These are phyloP conservation scores for Gambusia affinis DNA, from an alignment of 2,113 vertebrate genomes.

Conservation along the genomic window DNA sequence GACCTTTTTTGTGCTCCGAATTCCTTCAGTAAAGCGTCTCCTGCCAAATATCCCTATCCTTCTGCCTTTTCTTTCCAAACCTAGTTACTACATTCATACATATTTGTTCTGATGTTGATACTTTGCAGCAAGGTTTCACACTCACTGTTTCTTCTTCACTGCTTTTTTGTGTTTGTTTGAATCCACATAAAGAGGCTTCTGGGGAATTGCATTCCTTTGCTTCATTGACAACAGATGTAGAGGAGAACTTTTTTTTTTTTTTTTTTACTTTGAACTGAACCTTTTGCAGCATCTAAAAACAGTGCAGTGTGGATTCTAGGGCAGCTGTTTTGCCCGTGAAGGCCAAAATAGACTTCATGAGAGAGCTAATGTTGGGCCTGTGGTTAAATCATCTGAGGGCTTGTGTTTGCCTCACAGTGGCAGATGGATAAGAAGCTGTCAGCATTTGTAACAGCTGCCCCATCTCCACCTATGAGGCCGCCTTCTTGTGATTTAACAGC, in stretches of 20 bases:
- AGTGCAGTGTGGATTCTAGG: constrained; percentile 54
- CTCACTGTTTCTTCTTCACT: constrained; percentile 36
- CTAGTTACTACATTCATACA: not conserved
- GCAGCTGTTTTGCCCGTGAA: constrained; percentile 76
- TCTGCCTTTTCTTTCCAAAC: not conserved
- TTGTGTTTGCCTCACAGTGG: constrained; percentile 52
- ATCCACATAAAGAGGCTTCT: constrained; percentile 60
- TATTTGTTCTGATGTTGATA: constrained; percentile 1
- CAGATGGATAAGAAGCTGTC: constrained; percentile 76
- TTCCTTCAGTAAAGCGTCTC: constrained; percentile 17
- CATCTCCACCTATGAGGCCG: constrained; percentile 50
- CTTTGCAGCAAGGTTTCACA: constrained; percentile 22
- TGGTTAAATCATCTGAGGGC: constrained; percentile 55
- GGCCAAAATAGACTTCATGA: constrained; percentile 78
- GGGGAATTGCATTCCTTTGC: constrained; percentile 76
- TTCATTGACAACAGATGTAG: constrained; percentile 84
- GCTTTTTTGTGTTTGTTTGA: constrained; percentile 50
- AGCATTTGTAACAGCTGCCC: constrained; percentile 65
- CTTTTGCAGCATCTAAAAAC: constrained; percentile 74
- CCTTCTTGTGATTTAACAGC: constrained; percentile 42
- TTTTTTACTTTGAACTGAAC: constrained; percentile 56
- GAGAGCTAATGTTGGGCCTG: constrained; percentile 66
- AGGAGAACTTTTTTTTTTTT: constrained; percentile 44
- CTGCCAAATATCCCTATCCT: not conserved
- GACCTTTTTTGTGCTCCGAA: constrained; percentile 44